phyloP scores from a whole-genome alignment of 2,888 invertebrate species.

The Dolomedes plantarius region DNA sequence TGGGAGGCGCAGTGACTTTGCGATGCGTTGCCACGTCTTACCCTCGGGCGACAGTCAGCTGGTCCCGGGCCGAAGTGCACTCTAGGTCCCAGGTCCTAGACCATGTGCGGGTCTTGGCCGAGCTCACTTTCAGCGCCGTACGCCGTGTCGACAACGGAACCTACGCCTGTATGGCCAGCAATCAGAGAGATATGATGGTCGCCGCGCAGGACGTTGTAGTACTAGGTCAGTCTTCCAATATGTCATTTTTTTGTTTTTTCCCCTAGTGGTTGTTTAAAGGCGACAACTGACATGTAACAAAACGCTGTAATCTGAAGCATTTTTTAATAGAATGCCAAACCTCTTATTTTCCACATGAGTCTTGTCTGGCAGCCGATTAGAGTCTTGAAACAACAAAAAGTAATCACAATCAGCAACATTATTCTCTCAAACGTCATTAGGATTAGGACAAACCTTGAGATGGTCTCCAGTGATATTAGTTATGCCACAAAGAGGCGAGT shows the following conservation, averaged over 20 bases:
- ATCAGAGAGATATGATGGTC: constrained; percentile 35
- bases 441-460: no score
- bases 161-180: constrained; percentile 58
- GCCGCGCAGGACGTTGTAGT: constrained; percentile 64
- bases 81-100: constrained; percentile 19
- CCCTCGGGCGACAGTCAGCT: constrained; percentile 50
- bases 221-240: constrained; percentile 47
- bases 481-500: no score
- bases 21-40: constrained; percentile 69
- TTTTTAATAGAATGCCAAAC: no score
- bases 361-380: no score
- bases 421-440: no score
- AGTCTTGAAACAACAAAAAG: no score
- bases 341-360: no score
- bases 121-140: constrained; percentile 51
- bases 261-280: no score
- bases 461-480: no score
- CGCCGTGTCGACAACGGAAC: constrained; percentile 67
- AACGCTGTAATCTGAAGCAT: no score
- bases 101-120: constrained; percentile 64
- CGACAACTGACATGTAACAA: no score
- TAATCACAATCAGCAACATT: no score
- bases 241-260: not conserved
- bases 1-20: constrained; percentile 56
- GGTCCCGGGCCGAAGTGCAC: constrained; percentile 28